These are phyloP conservation scores for Gobionotothen gibberifrons DNA, from an alignment of 2,797 vertebrate species.

Conservation along the genomic window DNA sequence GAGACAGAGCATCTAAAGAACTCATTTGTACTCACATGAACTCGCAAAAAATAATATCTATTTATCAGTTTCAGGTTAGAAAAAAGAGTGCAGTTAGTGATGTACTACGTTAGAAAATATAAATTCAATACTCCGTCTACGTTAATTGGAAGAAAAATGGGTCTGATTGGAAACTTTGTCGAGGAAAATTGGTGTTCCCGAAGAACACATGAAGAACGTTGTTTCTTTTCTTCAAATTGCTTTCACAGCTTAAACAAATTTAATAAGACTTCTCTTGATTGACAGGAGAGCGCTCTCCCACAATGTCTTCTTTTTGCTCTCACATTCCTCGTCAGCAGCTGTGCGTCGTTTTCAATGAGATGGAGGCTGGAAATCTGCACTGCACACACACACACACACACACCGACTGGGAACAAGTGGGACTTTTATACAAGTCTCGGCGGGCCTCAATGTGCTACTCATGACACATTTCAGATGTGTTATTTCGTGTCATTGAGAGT, in stretches of 20 bases:
- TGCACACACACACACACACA: slow-evolving; percentile 47
- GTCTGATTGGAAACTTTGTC: slow-evolving; percentile 66
- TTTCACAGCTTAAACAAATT: slow-evolving; percentile 85
- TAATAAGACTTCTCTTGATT: slow-evolving; percentile 80
- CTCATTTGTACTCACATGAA: slow-evolving; percentile 44
- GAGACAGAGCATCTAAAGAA: slow-evolving; percentile 44
- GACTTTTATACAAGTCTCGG: slow-evolving; percentile 69
- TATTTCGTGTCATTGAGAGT: slow-evolving; percentile 56
- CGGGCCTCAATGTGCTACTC: slow-evolving; percentile 71
- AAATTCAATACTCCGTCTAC: slow-evolving; percentile 40
- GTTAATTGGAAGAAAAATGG: slow-evolving; percentile 54
- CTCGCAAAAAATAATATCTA: slow-evolving; percentile 24
- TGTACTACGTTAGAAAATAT: slow-evolving; percentile 23
- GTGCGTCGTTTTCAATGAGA: slow-evolving; percentile 75
- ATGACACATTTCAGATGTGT: slow-evolving; percentile 65
- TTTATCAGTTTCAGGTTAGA: slow-evolving; percentile 35
- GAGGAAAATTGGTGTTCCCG: slow-evolving; percentile 53
- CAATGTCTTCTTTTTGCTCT: slow-evolving; percentile 84
- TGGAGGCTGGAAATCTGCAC: slow-evolving; percentile 61
- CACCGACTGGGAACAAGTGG: slow-evolving; percentile 67
- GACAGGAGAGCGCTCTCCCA: slow-evolving; percentile 79
- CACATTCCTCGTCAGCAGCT: slow-evolving; percentile 82
- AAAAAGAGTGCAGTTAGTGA: slow-evolving; percentile 45
- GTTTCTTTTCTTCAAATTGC: slow-evolving; percentile 77
- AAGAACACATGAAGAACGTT: slow-evolving; percentile 71